Evolutionary conservation across 2,797 vertebrate species (phyloP).

Genomic region (Danio kyathit): DNA sequence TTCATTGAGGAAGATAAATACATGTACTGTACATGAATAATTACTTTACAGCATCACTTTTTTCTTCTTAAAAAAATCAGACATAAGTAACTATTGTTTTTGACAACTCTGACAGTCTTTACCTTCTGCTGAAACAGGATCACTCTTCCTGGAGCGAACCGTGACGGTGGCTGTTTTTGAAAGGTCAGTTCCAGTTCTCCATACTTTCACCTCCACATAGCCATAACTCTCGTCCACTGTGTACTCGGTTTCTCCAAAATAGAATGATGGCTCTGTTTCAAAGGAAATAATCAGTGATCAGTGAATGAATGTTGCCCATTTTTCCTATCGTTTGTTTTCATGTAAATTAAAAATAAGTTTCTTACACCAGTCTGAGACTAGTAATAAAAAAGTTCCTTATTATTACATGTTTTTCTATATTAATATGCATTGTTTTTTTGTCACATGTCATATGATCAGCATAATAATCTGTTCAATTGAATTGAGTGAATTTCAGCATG

Average conservation of each 20-base stretch:
- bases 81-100: background rate
- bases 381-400: background rate
- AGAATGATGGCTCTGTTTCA: constrained; percentile 81
- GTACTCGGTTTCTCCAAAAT: constrained; percentile 85
- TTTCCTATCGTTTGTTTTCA: background rate
- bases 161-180: constrained; percentile 85
- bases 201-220: constrained; percentile 84
- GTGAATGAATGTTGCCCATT: background rate
- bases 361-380: background rate
- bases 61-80: too few relatives aligned
- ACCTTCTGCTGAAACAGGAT: constrained; percentile 88
- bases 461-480: too few relatives aligned
- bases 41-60: background rate
- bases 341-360: too few relatives aligned
- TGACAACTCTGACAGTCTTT: constrained; percentile 43
- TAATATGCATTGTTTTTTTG: too few relatives aligned
- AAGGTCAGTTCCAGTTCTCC: constrained; percentile 88
- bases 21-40: background rate
- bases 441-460: too few relatives aligned
- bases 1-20: background rate
- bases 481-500: background rate
- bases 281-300: constrained; percentile 6
- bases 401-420: too few relatives aligned
- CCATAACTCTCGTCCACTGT: constrained; percentile 82
- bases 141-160: constrained; percentile 82